Evolutionary conservation across 64 coral and sea anemone species (phyloP).

Genomic region (Montipora foliosa): DNA sequence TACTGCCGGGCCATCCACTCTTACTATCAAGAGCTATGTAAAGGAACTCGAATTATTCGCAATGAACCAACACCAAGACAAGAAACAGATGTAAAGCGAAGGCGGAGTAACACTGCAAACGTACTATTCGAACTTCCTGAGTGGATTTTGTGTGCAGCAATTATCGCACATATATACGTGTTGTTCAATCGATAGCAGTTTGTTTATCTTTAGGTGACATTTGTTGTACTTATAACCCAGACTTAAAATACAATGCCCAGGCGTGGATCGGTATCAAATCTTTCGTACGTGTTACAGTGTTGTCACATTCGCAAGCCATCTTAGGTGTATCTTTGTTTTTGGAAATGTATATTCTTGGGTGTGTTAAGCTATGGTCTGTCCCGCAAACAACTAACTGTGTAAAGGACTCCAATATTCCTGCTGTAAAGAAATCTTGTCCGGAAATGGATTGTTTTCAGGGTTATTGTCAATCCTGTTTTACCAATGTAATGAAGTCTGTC

Average conservation of each 20-base stretch:
- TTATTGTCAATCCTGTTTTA: constrained; percentile 17
- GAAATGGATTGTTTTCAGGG: constrained; percentile 5
- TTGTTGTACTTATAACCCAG: constrained; percentile 38
- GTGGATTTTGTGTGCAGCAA: constrained; percentile 41
- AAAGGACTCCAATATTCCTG: background rate
- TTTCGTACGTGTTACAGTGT: constrained; percentile 19
- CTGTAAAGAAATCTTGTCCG: constrained; percentile 20
- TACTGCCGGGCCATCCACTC: constrained; percentile 54
- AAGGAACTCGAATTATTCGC: background rate
- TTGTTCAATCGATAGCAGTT: constrained; percentile 32
- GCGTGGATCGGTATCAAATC: background rate
- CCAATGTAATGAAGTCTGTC: background rate
- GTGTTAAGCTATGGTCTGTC: too few species aligned
- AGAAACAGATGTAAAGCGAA: background rate
- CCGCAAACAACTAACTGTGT: background rate
- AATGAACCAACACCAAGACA: background rate
- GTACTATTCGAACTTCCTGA: constrained; percentile 16
- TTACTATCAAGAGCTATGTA: constrained; percentile 57
- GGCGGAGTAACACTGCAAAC: background rate
- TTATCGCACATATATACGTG: constrained; percentile 5
- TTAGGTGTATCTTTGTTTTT: background rate
- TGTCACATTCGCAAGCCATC: background rate
- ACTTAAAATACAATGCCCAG: background rate
- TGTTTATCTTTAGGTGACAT: constrained; percentile 31
- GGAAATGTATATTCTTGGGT: too few species aligned